These are phyloP conservation scores for Sturmia bella DNA, from an alignment of 2,888 invertebrate genomes.

Conservation along the genomic window DNA sequence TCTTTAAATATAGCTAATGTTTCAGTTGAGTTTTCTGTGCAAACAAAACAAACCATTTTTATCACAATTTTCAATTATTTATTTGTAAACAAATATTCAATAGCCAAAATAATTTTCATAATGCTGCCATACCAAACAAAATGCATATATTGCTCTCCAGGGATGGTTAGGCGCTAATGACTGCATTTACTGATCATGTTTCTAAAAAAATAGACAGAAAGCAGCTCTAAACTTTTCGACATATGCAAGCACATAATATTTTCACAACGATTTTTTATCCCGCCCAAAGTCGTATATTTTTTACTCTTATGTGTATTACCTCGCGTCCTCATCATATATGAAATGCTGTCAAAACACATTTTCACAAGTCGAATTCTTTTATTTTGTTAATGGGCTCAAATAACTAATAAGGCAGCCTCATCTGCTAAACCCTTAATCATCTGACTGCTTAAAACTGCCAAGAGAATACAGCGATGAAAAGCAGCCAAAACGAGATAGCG, in stretches of 20 bases:
- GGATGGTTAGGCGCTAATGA: not conserved
- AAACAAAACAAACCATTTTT: constrained; percentile 77
- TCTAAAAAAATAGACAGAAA: not conserved
- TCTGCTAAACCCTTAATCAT: too few species aligned
- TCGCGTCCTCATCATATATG: too few species aligned
- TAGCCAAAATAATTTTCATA: constrained; percentile 38
- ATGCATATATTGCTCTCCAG: not conserved
- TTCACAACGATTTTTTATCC: too few species aligned
- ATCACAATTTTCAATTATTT: constrained; percentile 21
- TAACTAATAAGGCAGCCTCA: too few species aligned
- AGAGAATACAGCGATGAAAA: too few species aligned
- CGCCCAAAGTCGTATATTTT: too few species aligned
- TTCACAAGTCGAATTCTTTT: too few species aligned
- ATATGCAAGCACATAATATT: not conserved
- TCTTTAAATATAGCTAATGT: constrained; percentile 77
- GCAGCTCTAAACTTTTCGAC: not conserved
- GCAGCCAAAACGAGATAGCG: too few species aligned
- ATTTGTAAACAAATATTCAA: constrained; percentile 57
- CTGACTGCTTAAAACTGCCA: too few species aligned
- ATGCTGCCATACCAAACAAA: constrained; percentile 41
- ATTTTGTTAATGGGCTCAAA: too few species aligned
- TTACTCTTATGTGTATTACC: too few species aligned
- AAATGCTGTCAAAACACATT: too few species aligned
- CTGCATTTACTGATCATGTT: not conserved
- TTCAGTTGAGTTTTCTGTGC: constrained; percentile 76